Conservation (phyloP, 2,797 vertebrate species). For the Micromesistius poutassou region DNA sequence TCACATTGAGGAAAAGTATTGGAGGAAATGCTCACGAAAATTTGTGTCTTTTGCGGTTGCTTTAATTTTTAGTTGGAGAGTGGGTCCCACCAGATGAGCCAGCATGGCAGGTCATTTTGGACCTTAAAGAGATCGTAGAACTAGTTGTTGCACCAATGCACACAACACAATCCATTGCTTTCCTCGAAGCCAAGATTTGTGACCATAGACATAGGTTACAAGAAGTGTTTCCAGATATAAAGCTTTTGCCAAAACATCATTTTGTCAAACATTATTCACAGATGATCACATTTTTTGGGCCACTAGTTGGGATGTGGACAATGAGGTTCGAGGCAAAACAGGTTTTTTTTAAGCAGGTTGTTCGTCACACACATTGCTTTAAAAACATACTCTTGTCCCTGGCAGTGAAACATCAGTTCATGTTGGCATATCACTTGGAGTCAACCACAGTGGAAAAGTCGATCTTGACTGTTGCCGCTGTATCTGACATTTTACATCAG, state of each 20-base stretch:
- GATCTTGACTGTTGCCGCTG: no score
- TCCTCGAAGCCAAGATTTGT: background rate
- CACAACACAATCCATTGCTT: background rate
- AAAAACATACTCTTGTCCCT: background rate
- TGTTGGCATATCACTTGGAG: no score
- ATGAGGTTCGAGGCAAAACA: background rate
- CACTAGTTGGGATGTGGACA: background rate
- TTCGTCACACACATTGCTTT: no score
- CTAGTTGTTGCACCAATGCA: background rate
- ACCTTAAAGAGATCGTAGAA: constrained; percentile 16
- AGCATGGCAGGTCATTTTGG: constrained; percentile 14
- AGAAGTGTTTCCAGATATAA: background rate
- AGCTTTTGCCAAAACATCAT: background rate
- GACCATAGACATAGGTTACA: background rate
- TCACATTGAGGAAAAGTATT: constrained; percentile 15
- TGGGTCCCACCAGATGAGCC: constrained; percentile 27
- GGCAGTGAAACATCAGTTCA: background rate
- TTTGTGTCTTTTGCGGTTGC: background rate
- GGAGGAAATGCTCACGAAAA: background rate
- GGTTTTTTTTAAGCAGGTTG: no score
- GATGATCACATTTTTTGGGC: background rate
- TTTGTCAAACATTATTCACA: background rate
- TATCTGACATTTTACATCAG: no score
- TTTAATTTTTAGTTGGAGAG: constrained; percentile 22
- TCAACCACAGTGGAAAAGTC: no score